These are phyloP conservation scores for Pheosia gnoma DNA, from an alignment of 2,888 invertebrate species.

Conservation along the genomic window DNA sequence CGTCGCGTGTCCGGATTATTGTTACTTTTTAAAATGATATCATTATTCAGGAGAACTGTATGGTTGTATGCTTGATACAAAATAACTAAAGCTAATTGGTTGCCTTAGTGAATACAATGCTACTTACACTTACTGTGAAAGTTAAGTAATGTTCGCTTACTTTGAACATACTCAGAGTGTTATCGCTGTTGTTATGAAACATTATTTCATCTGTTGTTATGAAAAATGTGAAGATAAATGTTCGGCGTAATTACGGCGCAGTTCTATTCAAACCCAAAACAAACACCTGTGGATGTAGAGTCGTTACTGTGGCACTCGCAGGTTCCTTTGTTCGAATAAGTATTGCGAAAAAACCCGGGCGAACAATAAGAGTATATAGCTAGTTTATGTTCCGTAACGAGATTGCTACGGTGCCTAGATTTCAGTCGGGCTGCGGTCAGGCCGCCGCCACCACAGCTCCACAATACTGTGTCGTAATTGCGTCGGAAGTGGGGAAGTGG, in stretches of 20 bases:
- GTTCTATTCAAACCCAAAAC: slow-evolving; percentile 37
- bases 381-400: slow-evolving; percentile 74
- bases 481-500: slow-evolving; percentile 78
- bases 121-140: slow-evolving; percentile 22
- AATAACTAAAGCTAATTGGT: too few species aligned
- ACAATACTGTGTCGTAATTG: slow-evolving; percentile 74
- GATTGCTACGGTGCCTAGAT: slow-evolving; percentile 72
- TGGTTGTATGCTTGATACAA: too few species aligned
- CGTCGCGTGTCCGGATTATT: slow-evolving; percentile 21
- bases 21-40: slow-evolving; percentile 17
- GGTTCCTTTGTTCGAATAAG: slow-evolving; percentile 65
- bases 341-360: slow-evolving; percentile 68
- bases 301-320: slow-evolving; percentile 43
- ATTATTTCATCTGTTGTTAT: slow-evolving; percentile 12
- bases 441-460: slow-evolving; percentile 59
- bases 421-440: slow-evolving; percentile 70
- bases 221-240: slow-evolving; percentile 26
- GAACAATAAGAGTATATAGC: slow-evolving; percentile 65
- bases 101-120: too few species aligned
- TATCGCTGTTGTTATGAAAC: slow-evolving; percentile 17
- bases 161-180: slow-evolving; percentile 11
- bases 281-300: slow-evolving; percentile 45
- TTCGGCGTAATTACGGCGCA: slow-evolving; percentile 21
- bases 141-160: slow-evolving; percentile 14
- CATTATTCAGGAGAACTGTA: not conserved